Evolutionary conservation across 2,888 invertebrate genomes (phyloP).

Genomic region (Morinoia aosen): DNA sequence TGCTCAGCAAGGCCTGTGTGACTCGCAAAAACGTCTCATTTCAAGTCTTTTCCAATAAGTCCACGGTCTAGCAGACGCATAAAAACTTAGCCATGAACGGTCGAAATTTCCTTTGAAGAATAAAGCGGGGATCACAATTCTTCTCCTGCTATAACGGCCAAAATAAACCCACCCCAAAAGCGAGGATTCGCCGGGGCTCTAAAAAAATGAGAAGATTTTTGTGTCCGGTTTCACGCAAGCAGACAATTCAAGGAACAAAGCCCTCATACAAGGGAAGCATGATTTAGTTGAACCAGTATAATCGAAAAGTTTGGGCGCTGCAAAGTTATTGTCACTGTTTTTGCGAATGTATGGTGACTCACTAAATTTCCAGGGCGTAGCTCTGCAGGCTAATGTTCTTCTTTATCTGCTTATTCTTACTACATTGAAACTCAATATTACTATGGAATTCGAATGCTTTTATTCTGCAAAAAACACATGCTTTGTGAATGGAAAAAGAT

Average conservation of each 20-base stretch:
- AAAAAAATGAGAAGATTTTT: not conserved
- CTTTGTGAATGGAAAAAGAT: too few species aligned
- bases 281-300: not conserved
- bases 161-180: not conserved
- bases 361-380: not conserved
- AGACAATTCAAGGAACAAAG: not conserved
- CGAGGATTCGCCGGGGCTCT: not conserved
- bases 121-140: constrained; percentile 48
- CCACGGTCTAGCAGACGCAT: not conserved
- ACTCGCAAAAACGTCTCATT: constrained; percentile 16
- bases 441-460: not conserved
- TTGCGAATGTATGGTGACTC: not conserved
- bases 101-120: constrained; percentile 26
- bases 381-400: not conserved
- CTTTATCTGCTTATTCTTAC: not conserved
- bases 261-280: not conserved
- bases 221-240: not conserved
- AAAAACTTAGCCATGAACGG: constrained; percentile 31
- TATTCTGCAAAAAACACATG: not conserved
- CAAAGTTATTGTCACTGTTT: not conserved
- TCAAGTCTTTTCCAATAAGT: constrained; percentile 45
- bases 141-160: constrained; percentile 31
- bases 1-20: not conserved
- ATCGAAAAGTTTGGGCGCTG: not conserved
- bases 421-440: not conserved